phyloP scores from a whole-genome alignment of 2,113 vertebrate species.

The Apteryx mantelli region DNA sequence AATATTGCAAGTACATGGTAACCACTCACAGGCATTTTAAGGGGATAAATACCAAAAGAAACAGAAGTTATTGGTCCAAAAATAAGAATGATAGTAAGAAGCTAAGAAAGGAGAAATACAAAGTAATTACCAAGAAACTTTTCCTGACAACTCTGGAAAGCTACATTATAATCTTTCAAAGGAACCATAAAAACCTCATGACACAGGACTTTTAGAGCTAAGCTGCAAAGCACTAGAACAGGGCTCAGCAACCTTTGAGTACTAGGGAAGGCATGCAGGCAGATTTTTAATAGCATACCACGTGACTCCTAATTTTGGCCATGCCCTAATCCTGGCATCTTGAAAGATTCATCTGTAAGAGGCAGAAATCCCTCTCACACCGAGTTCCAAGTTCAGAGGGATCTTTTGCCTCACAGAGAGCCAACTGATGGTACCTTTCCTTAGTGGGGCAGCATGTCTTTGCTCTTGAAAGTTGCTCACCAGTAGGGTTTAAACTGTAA shows the following conservation, averaged over 20 bases:
- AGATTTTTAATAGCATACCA: background rate
- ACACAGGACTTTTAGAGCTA: background rate
- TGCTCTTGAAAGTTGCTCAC: background rate
- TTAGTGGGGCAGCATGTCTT: background rate
- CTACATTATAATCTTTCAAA: background rate
- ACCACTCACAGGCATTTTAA: background rate
- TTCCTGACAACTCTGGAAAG: background rate
- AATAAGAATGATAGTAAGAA: background rate
- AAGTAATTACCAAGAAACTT: background rate
- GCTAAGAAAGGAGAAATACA: background rate
- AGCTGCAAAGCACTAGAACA: background rate
- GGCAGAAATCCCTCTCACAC: background rate
- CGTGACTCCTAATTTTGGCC: conserved; percentile 14
- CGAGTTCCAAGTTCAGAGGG: background rate
- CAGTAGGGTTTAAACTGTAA: background rate
- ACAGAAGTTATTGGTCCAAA: background rate
- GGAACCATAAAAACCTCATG: background rate
- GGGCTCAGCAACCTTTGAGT: background rate
- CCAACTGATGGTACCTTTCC: conserved; percentile 16
- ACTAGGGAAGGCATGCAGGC: background rate
- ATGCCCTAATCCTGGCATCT: background rate
- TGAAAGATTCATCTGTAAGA: background rate
- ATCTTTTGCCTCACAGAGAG: background rate
- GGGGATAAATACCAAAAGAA: background rate
- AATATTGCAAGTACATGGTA: background rate